These are phyloP conservation scores for Chroicocephalus ridibundus DNA, from an alignment of 2,113 vertebrate species.

Conservation along the genomic window DNA sequence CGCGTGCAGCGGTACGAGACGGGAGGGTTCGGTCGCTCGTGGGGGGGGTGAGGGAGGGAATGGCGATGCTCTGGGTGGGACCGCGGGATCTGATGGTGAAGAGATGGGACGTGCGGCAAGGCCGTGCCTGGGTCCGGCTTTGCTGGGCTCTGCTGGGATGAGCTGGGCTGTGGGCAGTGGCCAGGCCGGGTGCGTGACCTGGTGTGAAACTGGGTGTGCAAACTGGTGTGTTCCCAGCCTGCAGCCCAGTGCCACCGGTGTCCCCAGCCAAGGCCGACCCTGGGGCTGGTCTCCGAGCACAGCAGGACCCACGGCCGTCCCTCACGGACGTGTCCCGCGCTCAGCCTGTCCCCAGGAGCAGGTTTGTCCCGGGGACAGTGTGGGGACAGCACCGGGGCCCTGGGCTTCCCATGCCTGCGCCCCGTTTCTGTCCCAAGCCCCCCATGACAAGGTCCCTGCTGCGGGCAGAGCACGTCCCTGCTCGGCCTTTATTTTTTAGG, in stretches of 20 bases:
- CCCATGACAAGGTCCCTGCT: not conserved
- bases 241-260: not conserved
- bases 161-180: not conserved
- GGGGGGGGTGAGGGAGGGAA: not conserved
- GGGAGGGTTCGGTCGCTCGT: not conserved
- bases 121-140: not conserved
- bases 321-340: accelerated
- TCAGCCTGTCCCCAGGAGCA: not conserved
- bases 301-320: not conserved
- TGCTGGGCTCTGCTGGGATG: not conserved
- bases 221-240: not conserved
- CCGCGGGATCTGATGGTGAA: accelerated
- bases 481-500: not conserved
- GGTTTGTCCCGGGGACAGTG: not conserved
- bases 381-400: not conserved
- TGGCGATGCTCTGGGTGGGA: not conserved
- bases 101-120: accelerated
- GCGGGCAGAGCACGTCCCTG: not conserved
- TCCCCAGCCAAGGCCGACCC: not conserved
- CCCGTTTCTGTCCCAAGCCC: not conserved
- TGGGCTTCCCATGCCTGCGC: not conserved
- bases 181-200: accelerated
- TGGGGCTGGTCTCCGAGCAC: too few relatives aligned
- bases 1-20: accelerated
- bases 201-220: not conserved